Evolutionary conservation across 2,113 vertebrate genomes (phyloP), one percentile per base, ranked within the genome.

Genomic region (Cricetomys ansorgei): DNA sequence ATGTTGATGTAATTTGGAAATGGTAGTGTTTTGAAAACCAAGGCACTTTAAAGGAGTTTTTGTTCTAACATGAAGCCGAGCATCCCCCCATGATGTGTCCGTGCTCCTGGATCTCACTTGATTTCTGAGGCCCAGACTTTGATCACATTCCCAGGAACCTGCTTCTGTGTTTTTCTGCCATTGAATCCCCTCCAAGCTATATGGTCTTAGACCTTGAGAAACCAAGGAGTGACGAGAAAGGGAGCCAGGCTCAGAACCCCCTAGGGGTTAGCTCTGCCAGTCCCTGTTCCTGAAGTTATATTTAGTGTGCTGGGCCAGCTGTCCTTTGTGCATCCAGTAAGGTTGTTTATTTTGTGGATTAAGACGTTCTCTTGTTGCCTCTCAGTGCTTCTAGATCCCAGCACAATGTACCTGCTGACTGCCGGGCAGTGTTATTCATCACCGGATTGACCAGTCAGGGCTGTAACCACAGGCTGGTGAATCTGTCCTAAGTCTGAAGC

Each of bases 21-120:
- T 95, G n/a, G 59, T 29, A 88, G 72, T 45, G 84, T 91, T 97
- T 97, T 89, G 55, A 88, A 97, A 96, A 93, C 17, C 37, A 70
- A 93, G 64, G 84, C 37, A 67, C 70, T 77, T 29, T n/a, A 95
- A 95, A 94, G 75, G 69, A 17, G 70, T 53, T 92, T 96, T 97
- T 97, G 92, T 94, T 94, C 83, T 93, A 96, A 83, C 23, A 50
- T 50, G 70, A 95, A 90, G 23, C 72, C 91, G 72, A 65, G 72
- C 91, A 97, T 89, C 16, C 77, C 85, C 76, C 57, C 29, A 72
- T 48, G 15, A 72, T 79, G 37, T 76, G 40, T 96, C 94, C 72
- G 65, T 80, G 90, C 62, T 69, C 72, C 50, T 77, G 59, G 84
- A 67, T 93, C 62, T 91, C 6, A 2, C 62, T 59, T 53, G 50